Conservation (phyloP, 2,888 invertebrate genomes). For the Gnatocerus cornutus region DNA sequence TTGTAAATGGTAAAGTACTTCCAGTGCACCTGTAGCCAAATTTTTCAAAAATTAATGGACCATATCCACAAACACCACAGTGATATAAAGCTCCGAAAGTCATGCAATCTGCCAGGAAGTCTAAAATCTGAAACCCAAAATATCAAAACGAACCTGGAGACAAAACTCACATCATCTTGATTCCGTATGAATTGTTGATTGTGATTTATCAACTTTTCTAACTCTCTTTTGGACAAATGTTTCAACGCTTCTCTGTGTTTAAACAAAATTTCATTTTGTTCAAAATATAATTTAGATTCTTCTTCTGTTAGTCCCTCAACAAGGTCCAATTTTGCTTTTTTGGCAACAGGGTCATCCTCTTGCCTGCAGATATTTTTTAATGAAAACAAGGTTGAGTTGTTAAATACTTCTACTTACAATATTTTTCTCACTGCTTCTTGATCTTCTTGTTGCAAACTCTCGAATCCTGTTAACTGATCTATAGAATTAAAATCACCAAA, state of each 20-base stretch:
- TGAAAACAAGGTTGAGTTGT: no score
- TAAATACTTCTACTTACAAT: no score
- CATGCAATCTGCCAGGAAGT: slow-evolving; percentile 88
- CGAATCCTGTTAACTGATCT: no score
- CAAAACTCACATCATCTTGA: slow-evolving; percentile 76
- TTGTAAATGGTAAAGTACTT: slow-evolving; percentile 90
- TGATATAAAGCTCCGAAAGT: slow-evolving; percentile 87
- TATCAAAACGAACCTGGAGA: not conserved
- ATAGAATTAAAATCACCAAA: no score
- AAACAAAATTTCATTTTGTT: slow-evolving; percentile 84
- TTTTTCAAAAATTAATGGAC: slow-evolving; percentile 81
- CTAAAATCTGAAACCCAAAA: slow-evolving; percentile 77
- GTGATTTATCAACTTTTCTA: slow-evolving; percentile 69
- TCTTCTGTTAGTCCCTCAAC: slow-evolving; percentile 72
- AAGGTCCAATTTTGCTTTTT: no score
- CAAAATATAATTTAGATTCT: slow-evolving; percentile 76
- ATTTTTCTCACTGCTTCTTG: no score
- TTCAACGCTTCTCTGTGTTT: slow-evolving; percentile 77
- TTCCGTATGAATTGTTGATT: slow-evolving; percentile 63
- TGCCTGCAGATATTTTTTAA: no score
- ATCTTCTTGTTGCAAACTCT: no score
- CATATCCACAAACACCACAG: slow-evolving; percentile 86
- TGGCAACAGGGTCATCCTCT: no score
- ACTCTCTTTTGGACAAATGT: slow-evolving; percentile 76
- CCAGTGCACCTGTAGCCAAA: slow-evolving; percentile 87